phyloP scores from a whole-genome alignment of 2,113 vertebrate species.

The Saimiri boliviensis region DNA sequence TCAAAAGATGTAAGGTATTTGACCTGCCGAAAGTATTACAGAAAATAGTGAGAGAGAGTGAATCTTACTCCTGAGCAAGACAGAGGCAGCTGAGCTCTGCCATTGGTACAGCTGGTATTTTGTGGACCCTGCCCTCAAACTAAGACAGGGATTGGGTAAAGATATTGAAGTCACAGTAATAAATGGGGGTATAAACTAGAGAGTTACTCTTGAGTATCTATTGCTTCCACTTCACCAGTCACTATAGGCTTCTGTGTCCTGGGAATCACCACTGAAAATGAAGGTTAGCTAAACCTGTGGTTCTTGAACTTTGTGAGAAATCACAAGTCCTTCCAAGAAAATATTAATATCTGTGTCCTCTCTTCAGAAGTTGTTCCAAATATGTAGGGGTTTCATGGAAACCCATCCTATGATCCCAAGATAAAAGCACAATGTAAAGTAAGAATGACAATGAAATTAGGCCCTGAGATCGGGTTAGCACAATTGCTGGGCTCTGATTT shows the following conservation, averaged over 20 bases:
- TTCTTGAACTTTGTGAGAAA: neutral
- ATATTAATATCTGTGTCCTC: neutral
- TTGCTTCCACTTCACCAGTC: neutral
- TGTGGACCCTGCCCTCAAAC: neutral
- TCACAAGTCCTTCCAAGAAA: neutral
- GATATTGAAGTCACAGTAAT: neutral
- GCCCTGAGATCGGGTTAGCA: neutral
- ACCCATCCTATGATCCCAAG: neutral
- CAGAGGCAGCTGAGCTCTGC: neutral
- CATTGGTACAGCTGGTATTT: neutral
- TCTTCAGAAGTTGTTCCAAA: neutral
- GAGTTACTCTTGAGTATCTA: neutral
- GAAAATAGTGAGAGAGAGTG: neutral
- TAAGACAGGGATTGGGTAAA: neutral
- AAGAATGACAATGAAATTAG: neutral
- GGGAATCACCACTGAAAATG: neutral
- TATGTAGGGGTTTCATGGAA: neutral
- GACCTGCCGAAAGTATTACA: neutral
- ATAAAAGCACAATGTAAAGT: neutral
- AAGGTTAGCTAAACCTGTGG: neutral
- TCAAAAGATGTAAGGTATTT: neutral
- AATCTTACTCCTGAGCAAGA: neutral
- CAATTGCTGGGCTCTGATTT: neutral
- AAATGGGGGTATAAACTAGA: neutral
- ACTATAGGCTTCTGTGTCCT: neutral